Evolutionary conservation across 1,140 invertebrate genomes (phyloP).

Genomic region (Macrobrachium rosenbergii): DNA sequence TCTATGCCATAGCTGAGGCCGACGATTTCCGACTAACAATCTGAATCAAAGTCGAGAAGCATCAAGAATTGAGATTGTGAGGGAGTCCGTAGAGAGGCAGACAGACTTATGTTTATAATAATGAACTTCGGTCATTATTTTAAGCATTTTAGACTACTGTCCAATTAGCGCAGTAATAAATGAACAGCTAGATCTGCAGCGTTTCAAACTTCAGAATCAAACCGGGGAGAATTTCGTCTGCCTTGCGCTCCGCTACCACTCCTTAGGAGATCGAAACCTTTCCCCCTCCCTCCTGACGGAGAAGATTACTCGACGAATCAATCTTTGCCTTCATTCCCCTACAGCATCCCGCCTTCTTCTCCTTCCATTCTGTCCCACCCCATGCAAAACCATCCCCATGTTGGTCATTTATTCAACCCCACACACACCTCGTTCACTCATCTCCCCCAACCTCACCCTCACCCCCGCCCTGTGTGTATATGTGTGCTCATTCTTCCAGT

Average conservation of each 20-base stretch:
- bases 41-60: background rate
- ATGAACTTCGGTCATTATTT: too few species aligned
- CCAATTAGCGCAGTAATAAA: too few species aligned
- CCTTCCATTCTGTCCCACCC: background rate
- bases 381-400: background rate
- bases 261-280: background rate
- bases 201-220: too few species aligned
- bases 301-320: too few species aligned
- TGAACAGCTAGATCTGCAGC: too few species aligned
- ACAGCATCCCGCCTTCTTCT: background rate
- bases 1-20: background rate
- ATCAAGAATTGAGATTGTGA: too few species aligned
- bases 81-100: too few species aligned
- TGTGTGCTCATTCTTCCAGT: too few species aligned
- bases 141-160: too few species aligned
- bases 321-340: background rate
- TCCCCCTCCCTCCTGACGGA: background rate
- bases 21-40: background rate
- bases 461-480: background rate
- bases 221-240: too few species aligned
- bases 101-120: too few species aligned
- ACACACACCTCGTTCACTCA: background rate
- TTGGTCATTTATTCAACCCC: background rate
- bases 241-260: background rate
- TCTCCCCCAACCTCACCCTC: background rate